Evolutionary conservation across 2,797 vertebrate species (phyloP), one percentile per base, ranked within the genome.

Genomic region (Peromyscus aztecus): DNA sequence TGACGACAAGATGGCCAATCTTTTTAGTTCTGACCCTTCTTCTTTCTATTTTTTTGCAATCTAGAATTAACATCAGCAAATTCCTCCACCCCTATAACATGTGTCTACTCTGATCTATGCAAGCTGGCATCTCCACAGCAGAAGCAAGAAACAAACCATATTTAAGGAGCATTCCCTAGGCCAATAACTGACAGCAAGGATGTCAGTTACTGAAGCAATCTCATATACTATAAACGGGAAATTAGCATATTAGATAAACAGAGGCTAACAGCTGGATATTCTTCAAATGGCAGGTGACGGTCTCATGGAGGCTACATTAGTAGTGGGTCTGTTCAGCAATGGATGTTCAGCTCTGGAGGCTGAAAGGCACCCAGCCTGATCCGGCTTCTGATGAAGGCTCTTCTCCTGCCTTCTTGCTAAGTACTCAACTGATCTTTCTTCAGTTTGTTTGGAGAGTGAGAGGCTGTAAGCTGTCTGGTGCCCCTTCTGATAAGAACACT

Each of bases 31-130:
- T 93, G 82, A 80, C 46, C 57, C 57, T 86, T 90, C 55, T 75
- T 85, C 52, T 52, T 52, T 52, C 52, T 52, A 0, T 52, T 14
- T 52, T 52, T 52, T 34, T n/a, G 29, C 4, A 87, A 71, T 59
- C 92, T 71, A 82, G 76, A 96, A 92, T 88, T 89, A 95, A 49
- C n/a, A 86, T 40, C 23, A 27, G 86, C 40, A 96, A 95, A 67
- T 89, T 37, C 67, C 24, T 65, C 82, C 29, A 89, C n/a, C 87
- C 57, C 89, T 89, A 82, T 31, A 92, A 89, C 29, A 10, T 76
- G 29, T 59, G n/a, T 92, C 69, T 95, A 63, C 86, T 95, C 85
- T 69, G 73, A 82, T 71, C 78, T 90, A 23, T 4, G 19, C 37
- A n/a, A 94, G 61, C 78, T 40, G 73, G 43, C 29, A 89, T 94